Evolutionary conservation across 2,113 vertebrate species (phyloP).

Genomic region (Anoplopoma fimbria): DNA sequence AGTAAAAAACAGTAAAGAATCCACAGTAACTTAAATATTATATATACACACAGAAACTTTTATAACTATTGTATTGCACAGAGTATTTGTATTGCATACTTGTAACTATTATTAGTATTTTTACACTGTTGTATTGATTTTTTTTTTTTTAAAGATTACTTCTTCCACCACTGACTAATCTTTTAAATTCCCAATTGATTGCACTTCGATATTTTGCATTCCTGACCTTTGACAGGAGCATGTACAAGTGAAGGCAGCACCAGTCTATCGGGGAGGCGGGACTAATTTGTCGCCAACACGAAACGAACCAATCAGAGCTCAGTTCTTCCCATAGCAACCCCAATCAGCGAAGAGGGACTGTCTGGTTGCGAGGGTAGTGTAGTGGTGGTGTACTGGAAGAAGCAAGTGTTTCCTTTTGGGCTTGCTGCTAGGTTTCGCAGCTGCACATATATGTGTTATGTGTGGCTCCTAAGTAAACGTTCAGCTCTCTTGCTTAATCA

Average conservation of each 20-base stretch:
- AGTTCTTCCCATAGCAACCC: constrained; percentile 68
- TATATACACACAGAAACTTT: too few relatives aligned
- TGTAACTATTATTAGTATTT: not conserved
- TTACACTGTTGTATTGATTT: not conserved
- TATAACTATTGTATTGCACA: too few relatives aligned
- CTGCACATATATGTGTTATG: constrained; percentile 5
- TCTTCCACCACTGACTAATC: not conserved
- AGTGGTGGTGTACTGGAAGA: constrained; percentile 62
- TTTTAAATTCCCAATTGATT: not conserved
- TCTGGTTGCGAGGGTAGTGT: constrained; percentile 77
- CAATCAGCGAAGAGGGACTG: constrained; percentile 73
- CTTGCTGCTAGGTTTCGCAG: constrained; percentile 30
- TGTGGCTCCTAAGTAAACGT: constrained; percentile 11
- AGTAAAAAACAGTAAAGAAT: too few relatives aligned
- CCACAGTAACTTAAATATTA: too few relatives aligned
- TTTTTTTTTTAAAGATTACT: not conserved
- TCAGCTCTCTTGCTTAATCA: not conserved
- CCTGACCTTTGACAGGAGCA: constrained; percentile 33
- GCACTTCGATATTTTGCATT: not conserved
- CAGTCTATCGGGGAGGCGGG: constrained; percentile 60
- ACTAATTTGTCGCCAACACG: not conserved
- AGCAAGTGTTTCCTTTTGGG: constrained; percentile 69
- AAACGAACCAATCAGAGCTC: constrained; percentile 58
- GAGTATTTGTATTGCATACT: too few relatives aligned
- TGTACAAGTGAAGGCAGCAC: constrained; percentile 52